Conservation (phyloP, 2,113 vertebrate species). For the Sturnus vulgaris region DNA sequence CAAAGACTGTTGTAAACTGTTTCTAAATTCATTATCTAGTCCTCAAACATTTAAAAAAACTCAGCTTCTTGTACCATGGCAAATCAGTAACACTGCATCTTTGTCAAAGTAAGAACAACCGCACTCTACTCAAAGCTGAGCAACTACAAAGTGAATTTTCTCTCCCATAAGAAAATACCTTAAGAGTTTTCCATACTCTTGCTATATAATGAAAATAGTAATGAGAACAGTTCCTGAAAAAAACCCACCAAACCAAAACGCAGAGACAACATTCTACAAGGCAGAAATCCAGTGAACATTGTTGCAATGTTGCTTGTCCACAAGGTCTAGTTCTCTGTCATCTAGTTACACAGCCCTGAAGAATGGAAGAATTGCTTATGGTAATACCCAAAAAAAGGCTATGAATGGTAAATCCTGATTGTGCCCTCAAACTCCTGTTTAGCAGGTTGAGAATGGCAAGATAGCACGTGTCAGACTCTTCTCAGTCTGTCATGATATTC, state of each 20-base stretch:
- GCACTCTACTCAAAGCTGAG: background rate
- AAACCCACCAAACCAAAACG: background rate
- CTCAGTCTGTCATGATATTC: background rate
- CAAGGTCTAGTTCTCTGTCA: background rate
- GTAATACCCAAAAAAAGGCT: background rate
- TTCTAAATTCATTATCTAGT: background rate
- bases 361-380: background rate
- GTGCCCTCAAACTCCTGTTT: background rate
- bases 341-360: background rate
- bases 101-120: background rate
- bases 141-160: background rate
- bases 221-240: background rate
- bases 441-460: background rate
- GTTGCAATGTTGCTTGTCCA: background rate
- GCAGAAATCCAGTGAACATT: background rate
- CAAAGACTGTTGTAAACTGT: background rate
- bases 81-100: background rate
- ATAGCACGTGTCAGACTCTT: background rate
- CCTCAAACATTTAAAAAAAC: background rate
- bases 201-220: background rate
- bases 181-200: background rate
- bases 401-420: background rate
- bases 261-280: background rate
- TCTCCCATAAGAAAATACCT: background rate
- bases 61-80: background rate